Evolutionary conservation across 2,113 vertebrate genomes (phyloP).

Genomic region (Cynocephalus volans): DNA sequence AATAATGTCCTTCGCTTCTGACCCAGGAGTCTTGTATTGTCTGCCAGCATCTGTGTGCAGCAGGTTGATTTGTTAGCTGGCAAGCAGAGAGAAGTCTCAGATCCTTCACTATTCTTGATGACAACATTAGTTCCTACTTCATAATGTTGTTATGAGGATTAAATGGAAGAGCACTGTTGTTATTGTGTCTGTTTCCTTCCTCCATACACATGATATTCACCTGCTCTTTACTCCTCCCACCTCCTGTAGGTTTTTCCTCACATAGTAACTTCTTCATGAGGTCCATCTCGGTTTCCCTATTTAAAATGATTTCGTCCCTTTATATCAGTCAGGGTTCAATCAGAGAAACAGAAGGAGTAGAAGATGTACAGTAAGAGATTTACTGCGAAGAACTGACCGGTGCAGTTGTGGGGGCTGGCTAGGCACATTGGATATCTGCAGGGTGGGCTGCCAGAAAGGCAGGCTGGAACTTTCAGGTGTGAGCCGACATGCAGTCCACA

Average conservation of each 20-base stretch:
- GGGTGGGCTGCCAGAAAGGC: rapidly evolving
- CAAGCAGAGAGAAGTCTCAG: background rate
- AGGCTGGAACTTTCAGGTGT: background rate
- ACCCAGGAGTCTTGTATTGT: background rate
- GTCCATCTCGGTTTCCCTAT: background rate
- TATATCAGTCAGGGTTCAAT: background rate
- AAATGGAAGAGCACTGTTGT: background rate
- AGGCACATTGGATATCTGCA: background rate
- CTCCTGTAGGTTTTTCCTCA: background rate
- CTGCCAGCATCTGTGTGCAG: background rate
- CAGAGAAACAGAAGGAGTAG: background rate
- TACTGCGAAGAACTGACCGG: background rate
- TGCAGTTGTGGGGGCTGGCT: background rate
- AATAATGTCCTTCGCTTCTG: background rate
- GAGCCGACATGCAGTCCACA: background rate
- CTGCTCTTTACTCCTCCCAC: background rate
- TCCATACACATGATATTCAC: background rate
- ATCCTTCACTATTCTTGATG: background rate
- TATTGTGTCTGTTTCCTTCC: background rate
- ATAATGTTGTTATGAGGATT: background rate
- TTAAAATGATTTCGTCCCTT: background rate
- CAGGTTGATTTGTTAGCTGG: background rate
- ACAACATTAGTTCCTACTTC: background rate
- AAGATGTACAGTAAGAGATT: background rate
- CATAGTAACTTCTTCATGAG: background rate